These are phyloP conservation scores for Pachycephus smyrnensis DNA, from an alignment of 2,888 invertebrate genomes.

Conservation along the genomic window DNA sequence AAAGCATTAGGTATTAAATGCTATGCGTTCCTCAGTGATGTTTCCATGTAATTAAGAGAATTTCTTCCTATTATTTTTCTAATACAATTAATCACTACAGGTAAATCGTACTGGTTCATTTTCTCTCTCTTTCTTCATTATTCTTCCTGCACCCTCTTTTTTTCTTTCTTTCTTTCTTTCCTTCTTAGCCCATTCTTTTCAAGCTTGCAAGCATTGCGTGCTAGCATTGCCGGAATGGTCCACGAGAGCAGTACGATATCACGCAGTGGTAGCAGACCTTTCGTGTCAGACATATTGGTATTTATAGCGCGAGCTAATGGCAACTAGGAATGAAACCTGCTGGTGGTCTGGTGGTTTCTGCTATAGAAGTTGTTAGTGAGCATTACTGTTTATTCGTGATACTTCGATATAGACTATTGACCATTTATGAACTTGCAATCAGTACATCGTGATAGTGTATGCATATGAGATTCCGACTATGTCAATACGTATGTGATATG, in stretches of 20 bases:
- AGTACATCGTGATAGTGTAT: neutral
- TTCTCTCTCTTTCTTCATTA: neutral
- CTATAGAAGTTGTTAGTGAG: constrained; percentile 30
- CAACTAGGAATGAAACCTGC: constrained; percentile 31
- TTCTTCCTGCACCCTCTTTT: neutral
- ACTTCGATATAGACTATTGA: neutral
- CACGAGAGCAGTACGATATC: neutral
- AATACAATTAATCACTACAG: neutral
- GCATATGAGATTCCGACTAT: neutral
- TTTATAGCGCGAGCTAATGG: constrained; percentile 34
- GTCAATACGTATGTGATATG: neutral
- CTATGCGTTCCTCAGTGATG: neutral
- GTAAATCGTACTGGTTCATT: neutral
- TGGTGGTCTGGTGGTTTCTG: constrained; percentile 25
- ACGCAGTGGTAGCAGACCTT: neutral
- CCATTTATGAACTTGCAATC: neutral
- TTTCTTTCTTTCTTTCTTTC: neutral
- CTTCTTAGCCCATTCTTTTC: neutral
- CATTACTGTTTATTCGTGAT: constrained; percentile 24
- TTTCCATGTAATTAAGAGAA: neutral
- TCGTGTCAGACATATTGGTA: constrained; percentile 31
- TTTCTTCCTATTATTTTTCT: neutral
- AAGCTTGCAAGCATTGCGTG: neutral
- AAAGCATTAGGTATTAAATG: neutral
- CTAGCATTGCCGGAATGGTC: neutral